Conservation (phyloP, 2,113 vertebrate species). For the pig (Sus scrofa) region DNA sequence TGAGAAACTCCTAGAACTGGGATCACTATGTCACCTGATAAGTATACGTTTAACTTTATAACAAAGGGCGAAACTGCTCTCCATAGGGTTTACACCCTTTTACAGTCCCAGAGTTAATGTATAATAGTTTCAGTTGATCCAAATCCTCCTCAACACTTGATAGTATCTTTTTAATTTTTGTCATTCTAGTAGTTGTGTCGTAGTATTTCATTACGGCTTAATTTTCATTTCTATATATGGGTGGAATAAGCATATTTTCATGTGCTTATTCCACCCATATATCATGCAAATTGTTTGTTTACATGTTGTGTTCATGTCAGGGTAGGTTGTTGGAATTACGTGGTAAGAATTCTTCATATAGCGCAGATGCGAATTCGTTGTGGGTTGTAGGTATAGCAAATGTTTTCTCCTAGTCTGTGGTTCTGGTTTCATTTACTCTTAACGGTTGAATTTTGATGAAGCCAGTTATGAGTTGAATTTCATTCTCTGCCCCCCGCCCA, state of each 20-base stretch:
- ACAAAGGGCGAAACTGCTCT: neutral
- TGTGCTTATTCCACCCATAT: neutral
- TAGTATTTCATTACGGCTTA: neutral
- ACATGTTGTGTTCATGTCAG: neutral
- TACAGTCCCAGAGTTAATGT: fast-evolving
- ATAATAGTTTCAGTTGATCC: neutral
- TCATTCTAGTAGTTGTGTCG: neutral
- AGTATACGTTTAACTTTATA: neutral
- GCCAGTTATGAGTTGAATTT: neutral
- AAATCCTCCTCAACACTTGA: neutral
- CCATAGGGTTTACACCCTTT: neutral
- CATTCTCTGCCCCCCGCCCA: neutral
- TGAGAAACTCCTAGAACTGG: neutral
- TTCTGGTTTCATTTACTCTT: neutral
- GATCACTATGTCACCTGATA: neutral
- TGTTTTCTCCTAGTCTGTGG: neutral
- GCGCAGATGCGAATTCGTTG: neutral
- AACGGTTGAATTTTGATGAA: conserved; percentile 12
- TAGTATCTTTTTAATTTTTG: neutral
- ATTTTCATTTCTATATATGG: conserved; percentile 40
- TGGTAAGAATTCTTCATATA: conserved; percentile 16
- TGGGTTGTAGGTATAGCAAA: neutral
- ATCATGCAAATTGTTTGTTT: neutral
- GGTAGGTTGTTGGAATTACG: neutral
- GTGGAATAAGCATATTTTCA: too few species aligned